Conservation (phyloP, 2,888 invertebrate species). For the Pterostichus madidus region DNA sequence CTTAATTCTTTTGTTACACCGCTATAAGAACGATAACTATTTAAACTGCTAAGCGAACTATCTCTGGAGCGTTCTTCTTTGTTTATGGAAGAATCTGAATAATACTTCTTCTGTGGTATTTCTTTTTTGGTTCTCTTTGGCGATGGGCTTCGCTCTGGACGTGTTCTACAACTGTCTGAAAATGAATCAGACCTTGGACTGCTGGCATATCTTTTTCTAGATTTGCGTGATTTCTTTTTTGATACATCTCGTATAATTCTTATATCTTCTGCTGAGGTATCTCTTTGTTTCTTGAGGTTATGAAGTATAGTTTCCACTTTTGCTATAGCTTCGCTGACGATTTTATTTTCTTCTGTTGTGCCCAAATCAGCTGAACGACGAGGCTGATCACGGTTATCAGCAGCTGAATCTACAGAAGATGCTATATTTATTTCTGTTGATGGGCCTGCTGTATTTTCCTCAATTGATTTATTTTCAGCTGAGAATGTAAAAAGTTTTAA, state of each 20-base stretch:
- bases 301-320: constrained; percentile 25
- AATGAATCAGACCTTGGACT: constrained; percentile 28
- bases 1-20: constrained; percentile 18
- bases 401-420: neutral
- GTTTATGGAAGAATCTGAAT: constrained; percentile 1
- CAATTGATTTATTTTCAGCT: constrained; percentile 28
- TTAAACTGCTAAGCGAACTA: constrained; percentile 8
- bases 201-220: constrained; percentile 15
- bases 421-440: constrained; percentile 22
- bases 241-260: constrained; percentile 22
- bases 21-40: constrained; percentile 8
- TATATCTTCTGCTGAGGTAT: neutral
- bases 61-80: neutral
- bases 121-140: constrained; percentile 31
- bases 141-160: constrained; percentile 3
- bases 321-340: constrained; percentile 7
- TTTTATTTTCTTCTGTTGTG: constrained; percentile 2
- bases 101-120: no score
- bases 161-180: constrained; percentile 2
- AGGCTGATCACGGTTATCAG: neutral
- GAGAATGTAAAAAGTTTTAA: constrained; percentile 11
- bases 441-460: constrained; percentile 12
- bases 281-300: constrained; percentile 7
- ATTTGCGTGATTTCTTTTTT: constrained; percentile 26
- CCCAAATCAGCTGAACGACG: neutral